These are phyloP conservation scores for Sebastes diaconus DNA, from an alignment of 2,797 vertebrate genomes.

Conservation along the genomic window DNA sequence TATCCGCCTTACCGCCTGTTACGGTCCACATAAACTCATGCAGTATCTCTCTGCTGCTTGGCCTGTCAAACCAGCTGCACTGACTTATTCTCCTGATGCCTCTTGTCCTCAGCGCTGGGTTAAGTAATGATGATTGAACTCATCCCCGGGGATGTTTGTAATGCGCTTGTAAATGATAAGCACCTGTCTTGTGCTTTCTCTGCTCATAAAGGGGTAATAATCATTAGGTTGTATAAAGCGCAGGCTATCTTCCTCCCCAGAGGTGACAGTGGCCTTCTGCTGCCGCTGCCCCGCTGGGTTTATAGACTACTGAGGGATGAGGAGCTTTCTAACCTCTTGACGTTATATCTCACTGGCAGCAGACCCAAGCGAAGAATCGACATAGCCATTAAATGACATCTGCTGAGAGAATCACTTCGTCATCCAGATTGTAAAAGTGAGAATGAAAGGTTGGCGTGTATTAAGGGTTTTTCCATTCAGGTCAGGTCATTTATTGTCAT, in stretches of 20 bases:
- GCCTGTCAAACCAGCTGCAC: conserved; percentile 3
- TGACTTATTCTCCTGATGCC: conserved; percentile 5
- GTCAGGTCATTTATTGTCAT: not conserved
- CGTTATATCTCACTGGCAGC: conserved; percentile 9
- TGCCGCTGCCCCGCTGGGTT: conserved; percentile 8
- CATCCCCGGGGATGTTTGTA: conserved; percentile 41
- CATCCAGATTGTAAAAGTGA: not conserved
- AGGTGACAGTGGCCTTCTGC: conserved; percentile 38
- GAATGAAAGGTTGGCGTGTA: not conserved
- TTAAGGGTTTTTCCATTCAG: not conserved
- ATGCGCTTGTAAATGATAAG: conserved; percentile 58
- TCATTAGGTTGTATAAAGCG: conserved; percentile 30
- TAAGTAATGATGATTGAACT: conserved; percentile 38
- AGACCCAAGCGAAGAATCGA: not conserved
- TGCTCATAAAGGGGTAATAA: conserved; percentile 51
- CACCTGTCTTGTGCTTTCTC: conserved; percentile 42
- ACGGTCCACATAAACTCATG: conserved; percentile 7
- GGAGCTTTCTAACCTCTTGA: not conserved
- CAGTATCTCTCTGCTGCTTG: conserved; percentile 25
- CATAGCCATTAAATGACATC: not conserved
- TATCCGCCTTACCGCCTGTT: conserved; percentile 25
- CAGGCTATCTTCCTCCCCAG: conserved; percentile 23
- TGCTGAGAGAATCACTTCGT: conserved; percentile 6
- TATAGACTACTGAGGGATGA: conserved; percentile 2
- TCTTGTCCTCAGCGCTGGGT: not conserved